These are phyloP conservation scores for Dendrolimus kikuchii DNA, from an alignment of 1,140 invertebrate genomes.

Conservation along the genomic window DNA sequence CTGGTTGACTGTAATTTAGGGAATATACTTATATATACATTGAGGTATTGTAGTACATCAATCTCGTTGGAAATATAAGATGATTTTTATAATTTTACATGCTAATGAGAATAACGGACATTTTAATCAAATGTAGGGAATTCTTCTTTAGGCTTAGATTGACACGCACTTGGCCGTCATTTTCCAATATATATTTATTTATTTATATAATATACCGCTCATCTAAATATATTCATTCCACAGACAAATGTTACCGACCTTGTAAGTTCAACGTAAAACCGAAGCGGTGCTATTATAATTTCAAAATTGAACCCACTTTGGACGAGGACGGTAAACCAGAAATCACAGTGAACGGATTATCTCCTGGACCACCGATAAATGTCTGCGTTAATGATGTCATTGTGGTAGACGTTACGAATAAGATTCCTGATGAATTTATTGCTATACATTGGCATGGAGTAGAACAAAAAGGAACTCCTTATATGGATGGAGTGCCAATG, in stretches of 20 bases:
- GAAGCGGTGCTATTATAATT: constrained; percentile 49
- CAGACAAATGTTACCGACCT: constrained; percentile 63
- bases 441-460: constrained; percentile 87
- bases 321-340: constrained; percentile 34
- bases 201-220: neutral
- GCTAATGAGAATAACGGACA: too few species aligned
- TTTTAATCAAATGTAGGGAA: too few species aligned
- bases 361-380: constrained; percentile 88
- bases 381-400: constrained; percentile 89
- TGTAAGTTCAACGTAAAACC: constrained; percentile 69
- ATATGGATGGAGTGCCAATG: constrained; percentile 86
- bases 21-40: too few species aligned
- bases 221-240: constrained; percentile 13
- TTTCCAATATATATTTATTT: too few species aligned
- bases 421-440: constrained; percentile 77
- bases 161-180: too few species aligned
- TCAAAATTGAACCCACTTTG: constrained; percentile 45
- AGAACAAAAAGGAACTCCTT: constrained; percentile 79
- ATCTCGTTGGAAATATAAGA: too few species aligned
- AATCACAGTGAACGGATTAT: constrained; percentile 81
- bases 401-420: constrained; percentile 85
- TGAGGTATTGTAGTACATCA: too few species aligned
- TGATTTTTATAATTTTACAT: too few species aligned
- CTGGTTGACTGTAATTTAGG: too few species aligned
- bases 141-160: too few species aligned